phyloP scores from a whole-genome alignment of 30 jellyfish, hydroid and myxozoan species.

The Chrysaora quinquecirrha region DNA sequence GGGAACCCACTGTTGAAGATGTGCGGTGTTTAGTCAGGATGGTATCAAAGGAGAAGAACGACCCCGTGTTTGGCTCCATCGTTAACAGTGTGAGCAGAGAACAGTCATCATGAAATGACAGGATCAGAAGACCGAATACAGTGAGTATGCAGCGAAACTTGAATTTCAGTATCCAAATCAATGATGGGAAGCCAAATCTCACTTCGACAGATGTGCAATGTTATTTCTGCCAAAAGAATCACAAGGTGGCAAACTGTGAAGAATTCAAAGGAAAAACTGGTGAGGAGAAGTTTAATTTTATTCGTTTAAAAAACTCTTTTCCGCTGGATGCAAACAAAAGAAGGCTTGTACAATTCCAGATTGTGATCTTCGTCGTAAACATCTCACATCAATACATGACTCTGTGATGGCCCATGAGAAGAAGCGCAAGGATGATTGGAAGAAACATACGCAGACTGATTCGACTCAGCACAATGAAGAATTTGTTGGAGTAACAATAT shows the following conservation, averaged over 20 bases:
- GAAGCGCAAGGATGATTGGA: slow-evolving; percentile 2
- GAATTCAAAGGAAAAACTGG: neutral
- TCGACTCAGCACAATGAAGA: neutral
- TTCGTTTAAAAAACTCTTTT: neutral
- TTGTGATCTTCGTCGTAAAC: slow-evolving; percentile 7
- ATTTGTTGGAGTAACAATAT: neutral
- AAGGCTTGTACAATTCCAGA: neutral
- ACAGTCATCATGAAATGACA: neutral
- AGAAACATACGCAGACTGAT: neutral
- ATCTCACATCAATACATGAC: neutral
- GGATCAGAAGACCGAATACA: neutral
- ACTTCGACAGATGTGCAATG: neutral
- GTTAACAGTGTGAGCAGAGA: slow-evolving; percentile 14
- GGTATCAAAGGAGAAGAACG: slow-evolving; percentile 18
- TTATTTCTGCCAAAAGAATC: slow-evolving; percentile 6
- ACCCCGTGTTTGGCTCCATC: slow-evolving; percentile 41
- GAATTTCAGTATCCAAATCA: slow-evolving; percentile 16
- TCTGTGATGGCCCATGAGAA: slow-evolving; percentile 13
- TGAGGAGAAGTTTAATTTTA: neutral
- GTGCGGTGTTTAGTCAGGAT: slow-evolving; percentile 3
- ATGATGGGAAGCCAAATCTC: neutral
- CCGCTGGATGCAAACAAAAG: slow-evolving; percentile 13
- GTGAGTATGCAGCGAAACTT: neutral
- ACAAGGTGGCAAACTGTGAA: slow-evolving; percentile 1
- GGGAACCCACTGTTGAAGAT: slow-evolving; percentile 36